Evolutionary conservation across 2,888 invertebrate species (phyloP).

Genomic region (Bunonema sp.): DNA sequence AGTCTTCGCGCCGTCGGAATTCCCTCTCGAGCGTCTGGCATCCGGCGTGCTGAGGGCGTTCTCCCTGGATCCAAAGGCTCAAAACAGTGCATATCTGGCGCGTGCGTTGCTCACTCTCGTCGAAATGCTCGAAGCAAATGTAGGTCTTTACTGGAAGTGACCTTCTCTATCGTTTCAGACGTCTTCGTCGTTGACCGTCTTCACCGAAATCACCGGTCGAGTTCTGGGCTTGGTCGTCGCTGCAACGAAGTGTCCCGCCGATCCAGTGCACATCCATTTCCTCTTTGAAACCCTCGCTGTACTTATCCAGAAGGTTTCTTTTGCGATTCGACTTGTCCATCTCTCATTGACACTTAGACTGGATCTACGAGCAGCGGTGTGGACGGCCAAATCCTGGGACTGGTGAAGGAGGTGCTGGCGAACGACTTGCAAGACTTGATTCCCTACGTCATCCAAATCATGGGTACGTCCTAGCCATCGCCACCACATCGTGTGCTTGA

Average conservation of each 20-base stretch:
- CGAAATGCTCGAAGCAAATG: no score
- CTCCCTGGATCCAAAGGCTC: no score
- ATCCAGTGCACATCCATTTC: conserved; percentile 94
- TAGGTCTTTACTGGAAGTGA: no score
- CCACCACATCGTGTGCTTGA: no score
- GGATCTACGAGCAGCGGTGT: conserved; percentile 11
- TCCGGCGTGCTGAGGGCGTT: no score
- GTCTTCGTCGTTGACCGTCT: no score
- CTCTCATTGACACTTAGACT: background rate
- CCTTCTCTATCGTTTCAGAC: no score
- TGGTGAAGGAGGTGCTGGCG: conserved; percentile 80
- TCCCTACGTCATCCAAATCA: conserved; percentile 92
- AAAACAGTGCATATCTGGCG: no score
- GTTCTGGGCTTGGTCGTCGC: conserved; percentile 20
- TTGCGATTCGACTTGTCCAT: background rate
- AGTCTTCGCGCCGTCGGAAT: no score
- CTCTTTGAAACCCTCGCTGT: conserved; percentile 85
- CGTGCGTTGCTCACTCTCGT: no score
- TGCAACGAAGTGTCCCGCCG: conserved; percentile 54
- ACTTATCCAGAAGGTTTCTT: conserved; percentile 44
- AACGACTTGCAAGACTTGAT: conserved; percentile 79
- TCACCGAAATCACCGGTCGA: conserved; percentile 16
- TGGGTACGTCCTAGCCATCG: conserved; percentile 14
- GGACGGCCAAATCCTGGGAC: conserved; percentile 78
- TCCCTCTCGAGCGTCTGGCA: no score